A percentile compares a stretch with the other conserved stretches of the same genome.
phyloP scores from a whole-genome alignment of 53 echinoderm and acorn worm genomes.

The Astropecten irregularis region DNA sequence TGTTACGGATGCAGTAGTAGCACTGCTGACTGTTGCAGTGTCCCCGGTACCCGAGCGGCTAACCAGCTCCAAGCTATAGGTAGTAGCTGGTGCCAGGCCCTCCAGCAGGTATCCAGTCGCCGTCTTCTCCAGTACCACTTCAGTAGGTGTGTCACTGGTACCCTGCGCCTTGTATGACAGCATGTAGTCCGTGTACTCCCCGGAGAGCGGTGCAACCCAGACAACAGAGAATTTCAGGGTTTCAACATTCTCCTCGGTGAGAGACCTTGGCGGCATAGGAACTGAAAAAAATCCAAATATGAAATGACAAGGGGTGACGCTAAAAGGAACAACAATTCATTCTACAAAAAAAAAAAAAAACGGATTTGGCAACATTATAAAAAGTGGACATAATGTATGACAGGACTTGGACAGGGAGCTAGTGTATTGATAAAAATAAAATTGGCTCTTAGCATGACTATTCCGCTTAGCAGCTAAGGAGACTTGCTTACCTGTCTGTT shows the following conservation, averaged over 20 bases:
- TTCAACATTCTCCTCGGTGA: background rate
- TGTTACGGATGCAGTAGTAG: background rate
- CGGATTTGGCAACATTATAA: too few species aligned
- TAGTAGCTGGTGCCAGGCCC: conserved; percentile 45
- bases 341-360: too few species aligned
- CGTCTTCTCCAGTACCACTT: background rate
- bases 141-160: background rate
- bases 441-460: too few species aligned
- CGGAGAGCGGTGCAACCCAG: background rate
- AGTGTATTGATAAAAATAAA: too few species aligned
- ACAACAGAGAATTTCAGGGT: background rate
- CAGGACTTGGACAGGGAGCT: too few species aligned
- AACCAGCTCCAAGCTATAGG: conserved; percentile 45
- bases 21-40: conserved; percentile 23
- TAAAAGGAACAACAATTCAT: too few species aligned
- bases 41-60: conserved; percentile 50
- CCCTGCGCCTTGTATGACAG: background rate
- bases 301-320: too few species aligned
- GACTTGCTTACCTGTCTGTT: conserved; percentile 52
- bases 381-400: too few species aligned
- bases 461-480: too few species aligned
- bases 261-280: conserved; percentile 11
- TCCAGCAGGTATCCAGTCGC: background rate
- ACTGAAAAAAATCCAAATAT: too few species aligned
- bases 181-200: conserved; percentile 26